Conservation (phyloP, 35 echinoderm and acorn worm genomes). For the Apostichopus parvimensis region DNA sequence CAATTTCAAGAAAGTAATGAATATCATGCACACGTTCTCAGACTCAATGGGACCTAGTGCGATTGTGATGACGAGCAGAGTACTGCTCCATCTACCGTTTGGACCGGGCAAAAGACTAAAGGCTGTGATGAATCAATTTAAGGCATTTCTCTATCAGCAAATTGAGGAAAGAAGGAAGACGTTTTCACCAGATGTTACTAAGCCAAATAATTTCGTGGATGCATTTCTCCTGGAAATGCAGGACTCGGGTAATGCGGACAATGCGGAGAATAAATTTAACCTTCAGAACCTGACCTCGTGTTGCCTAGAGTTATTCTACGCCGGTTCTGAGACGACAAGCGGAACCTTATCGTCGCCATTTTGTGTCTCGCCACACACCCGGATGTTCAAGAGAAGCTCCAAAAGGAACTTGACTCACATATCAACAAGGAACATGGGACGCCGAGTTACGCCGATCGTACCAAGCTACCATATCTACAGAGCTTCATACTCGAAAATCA, state of each 20-base stretch:
- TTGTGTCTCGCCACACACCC: slow-evolving; percentile 9
- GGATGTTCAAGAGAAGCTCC: neutral
- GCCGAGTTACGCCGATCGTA: slow-evolving; percentile 56
- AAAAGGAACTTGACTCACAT: slow-evolving; percentile 12
- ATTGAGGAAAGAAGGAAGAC: neutral
- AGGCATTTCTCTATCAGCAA: neutral
- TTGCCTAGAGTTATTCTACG: slow-evolving; percentile 31
- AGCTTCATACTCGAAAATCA: slow-evolving; percentile 66
- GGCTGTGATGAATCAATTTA: neutral
- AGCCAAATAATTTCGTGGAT: slow-evolving; percentile 17
- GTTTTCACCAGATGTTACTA: neutral
- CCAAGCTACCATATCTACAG: slow-evolving; percentile 66
- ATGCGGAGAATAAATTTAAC: neutral
- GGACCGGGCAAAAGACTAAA: slow-evolving; percentile 14
- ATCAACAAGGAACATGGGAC: neutral
- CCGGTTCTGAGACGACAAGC: slow-evolving; percentile 10
- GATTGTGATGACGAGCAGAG: neutral
- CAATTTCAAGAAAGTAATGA: neutral
- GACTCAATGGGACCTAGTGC: slow-evolving; percentile 16
- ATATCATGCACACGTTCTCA: neutral
- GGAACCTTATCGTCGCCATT: neutral
- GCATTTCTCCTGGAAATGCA: slow-evolving; percentile 10
- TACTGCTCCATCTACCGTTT: slow-evolving; percentile 19
- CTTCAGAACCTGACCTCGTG: neutral
- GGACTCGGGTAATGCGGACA: neutral